Percentiles rank a stretch among this genome's conserved stretches.
Conservation (phyloP, 2,797 vertebrate genomes). For the Malacoraja senta region DNA sequence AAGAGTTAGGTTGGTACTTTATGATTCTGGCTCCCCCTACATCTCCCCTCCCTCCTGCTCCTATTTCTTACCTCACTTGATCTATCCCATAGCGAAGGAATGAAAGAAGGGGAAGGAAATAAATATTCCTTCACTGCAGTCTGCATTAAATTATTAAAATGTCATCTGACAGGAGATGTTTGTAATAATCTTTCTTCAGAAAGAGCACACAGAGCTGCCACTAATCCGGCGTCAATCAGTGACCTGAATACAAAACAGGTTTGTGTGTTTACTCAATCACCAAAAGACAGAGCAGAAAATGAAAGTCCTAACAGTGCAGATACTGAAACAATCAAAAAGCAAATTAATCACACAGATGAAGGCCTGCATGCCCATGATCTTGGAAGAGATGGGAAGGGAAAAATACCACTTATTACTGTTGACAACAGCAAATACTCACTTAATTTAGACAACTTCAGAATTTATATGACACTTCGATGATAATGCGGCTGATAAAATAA, state of each 20-base stretch:
- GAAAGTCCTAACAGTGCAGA: conserved; percentile 54
- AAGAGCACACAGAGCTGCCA: conserved; percentile 49
- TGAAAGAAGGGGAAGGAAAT: conserved; percentile 49
- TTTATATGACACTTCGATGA: conserved; percentile 40
- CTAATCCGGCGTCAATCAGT: conserved; percentile 54
- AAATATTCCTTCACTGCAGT: conserved; percentile 48
- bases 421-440: conserved; percentile 50
- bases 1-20: conserved; percentile 53
- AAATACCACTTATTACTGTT: conserved; percentile 45
- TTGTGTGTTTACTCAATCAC: conserved; percentile 43
- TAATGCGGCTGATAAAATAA: conserved; percentile 2
- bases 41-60: too few species aligned
- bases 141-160: conserved; percentile 51
- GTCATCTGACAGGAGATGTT: conserved; percentile 53
- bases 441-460: conserved; percentile 53
- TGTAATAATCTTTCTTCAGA: conserved; percentile 51
- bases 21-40: conserved; percentile 54
- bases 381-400: conserved; percentile 50
- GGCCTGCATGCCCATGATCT: conserved; percentile 43
- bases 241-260: conserved; percentile 52
- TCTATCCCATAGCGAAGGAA: too few species aligned
- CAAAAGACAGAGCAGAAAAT: conserved; percentile 44
- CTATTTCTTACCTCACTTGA: too few species aligned
- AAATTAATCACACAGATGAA: conserved; percentile 62
- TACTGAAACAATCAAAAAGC: conserved; percentile 57